A percentile compares a stretch with the other conserved stretches of the same genome.
Evolutionary conservation across 2,797 vertebrate species (phyloP).

Genomic region (Gobio occitaniae): DNA sequence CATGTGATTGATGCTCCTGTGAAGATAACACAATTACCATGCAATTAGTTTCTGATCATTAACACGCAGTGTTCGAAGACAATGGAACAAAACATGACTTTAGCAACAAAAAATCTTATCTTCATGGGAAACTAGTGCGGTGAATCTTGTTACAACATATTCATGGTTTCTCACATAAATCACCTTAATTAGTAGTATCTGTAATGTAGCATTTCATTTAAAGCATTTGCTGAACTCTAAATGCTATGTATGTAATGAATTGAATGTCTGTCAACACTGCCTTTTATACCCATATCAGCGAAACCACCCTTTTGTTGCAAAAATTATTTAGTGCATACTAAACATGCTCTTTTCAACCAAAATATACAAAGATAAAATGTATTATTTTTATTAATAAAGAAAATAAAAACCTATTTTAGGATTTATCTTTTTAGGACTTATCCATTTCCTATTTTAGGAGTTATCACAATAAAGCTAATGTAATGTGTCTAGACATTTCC

Average conservation of each 20-base stretch:
- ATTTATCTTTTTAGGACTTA: no score
- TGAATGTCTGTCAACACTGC: not conserved
- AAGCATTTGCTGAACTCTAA: no score
- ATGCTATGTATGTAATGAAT: not conserved
- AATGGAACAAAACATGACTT: constrained; percentile 42
- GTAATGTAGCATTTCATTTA: not conserved
- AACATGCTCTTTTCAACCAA: not conserved
- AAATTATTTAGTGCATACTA: not conserved
- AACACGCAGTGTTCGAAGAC: constrained; percentile 48
- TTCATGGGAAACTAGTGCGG: constrained; percentile 3
- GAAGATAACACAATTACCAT: constrained; percentile 55
- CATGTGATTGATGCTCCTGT: constrained; percentile 36
- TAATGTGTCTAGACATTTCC: not conserved
- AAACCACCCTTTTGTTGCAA: not conserved
- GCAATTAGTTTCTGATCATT: constrained; percentile 57
- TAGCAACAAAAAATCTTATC: constrained; percentile 21
- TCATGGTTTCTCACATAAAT: not conserved
- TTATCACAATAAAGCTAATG: no score
- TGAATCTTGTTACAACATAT: not conserved
- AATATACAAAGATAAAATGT: not conserved
- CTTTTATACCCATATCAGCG: no score
- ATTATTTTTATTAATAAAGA: not conserved
- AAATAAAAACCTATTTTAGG: no score
- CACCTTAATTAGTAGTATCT: not conserved
- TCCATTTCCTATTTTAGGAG: no score